Conservation (phyloP, 2,888 invertebrate species). For the Lithophane socia region DNA sequence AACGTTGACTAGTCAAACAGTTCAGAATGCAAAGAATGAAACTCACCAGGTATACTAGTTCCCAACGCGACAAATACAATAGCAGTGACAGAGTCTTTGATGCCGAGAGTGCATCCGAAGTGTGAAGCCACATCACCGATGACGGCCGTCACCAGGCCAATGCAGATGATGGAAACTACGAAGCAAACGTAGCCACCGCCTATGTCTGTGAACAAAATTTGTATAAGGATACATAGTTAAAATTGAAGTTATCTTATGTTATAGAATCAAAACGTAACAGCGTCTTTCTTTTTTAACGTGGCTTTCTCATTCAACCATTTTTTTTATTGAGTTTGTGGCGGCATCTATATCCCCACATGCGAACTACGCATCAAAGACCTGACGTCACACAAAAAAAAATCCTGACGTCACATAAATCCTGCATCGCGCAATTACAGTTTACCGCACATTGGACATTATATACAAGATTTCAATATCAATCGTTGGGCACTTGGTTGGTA, state of each 20-base stretch:
- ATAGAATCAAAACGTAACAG: not conserved
- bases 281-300: too few species aligned
- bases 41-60: slow-evolving; percentile 98
- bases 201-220: slow-evolving; percentile 91
- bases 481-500: too few species aligned
- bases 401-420: too few species aligned
- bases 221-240: not conserved
- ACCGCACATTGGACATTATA: too few species aligned
- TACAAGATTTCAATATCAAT: too few species aligned
- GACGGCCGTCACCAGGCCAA: slow-evolving; percentile 98
- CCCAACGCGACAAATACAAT: slow-evolving; percentile 99
- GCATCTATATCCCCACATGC: too few species aligned
- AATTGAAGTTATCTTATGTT: not conserved
- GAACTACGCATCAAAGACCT: too few species aligned
- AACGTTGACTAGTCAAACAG: not conserved
- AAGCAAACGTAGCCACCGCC: slow-evolving; percentile 99
- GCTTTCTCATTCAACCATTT: too few species aligned
- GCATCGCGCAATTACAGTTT: too few species aligned
- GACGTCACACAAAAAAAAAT: too few species aligned
- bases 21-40: not conserved
- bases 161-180: slow-evolving; percentile 96
- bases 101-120: slow-evolving; percentile 99
- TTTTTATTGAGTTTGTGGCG: too few species aligned
- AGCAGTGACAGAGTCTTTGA: slow-evolving; percentile 99
- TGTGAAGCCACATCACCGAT: slow-evolving; percentile 99